phyloP scores from a whole-genome alignment of 2,113 vertebrate genomes.

The Galeopterus variegatus region DNA sequence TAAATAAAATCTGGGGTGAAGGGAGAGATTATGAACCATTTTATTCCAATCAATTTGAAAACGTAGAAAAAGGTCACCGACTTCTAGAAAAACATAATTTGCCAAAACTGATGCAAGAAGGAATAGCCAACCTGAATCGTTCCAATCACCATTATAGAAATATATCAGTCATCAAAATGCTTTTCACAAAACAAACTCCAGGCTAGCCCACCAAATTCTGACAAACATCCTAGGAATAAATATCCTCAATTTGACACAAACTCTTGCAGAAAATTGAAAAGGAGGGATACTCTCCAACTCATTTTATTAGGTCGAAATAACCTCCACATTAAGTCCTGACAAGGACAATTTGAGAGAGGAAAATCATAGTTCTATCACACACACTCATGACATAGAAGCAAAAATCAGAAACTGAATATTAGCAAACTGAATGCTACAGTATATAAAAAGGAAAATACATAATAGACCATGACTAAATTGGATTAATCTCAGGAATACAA shows the following conservation, averaged over 20 bases:
- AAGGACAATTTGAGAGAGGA: neutral
- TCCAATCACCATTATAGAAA: neutral
- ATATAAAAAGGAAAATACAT: neutral
- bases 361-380: neutral
- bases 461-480: neutral
- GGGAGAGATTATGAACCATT: neutral
- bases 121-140: neutral
- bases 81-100: neutral
- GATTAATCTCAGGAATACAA: neutral
- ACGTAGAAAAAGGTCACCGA: neutral
- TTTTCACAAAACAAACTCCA: neutral
- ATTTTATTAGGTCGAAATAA: neutral
- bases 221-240: conserved; percentile 1
- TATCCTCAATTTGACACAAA: neutral
- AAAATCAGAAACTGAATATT: neutral
- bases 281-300: neutral
- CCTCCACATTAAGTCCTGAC: neutral
- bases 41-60: conserved; percentile 3
- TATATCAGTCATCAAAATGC: neutral
- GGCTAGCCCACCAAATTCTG: neutral
- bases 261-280: neutral
- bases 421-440: neutral
- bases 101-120: neutral
- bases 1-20: neutral
- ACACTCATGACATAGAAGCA: neutral